Evolutionary conservation across 2,888 invertebrate genomes (phyloP).

Genomic region (Trachelus iudaicus): DNA sequence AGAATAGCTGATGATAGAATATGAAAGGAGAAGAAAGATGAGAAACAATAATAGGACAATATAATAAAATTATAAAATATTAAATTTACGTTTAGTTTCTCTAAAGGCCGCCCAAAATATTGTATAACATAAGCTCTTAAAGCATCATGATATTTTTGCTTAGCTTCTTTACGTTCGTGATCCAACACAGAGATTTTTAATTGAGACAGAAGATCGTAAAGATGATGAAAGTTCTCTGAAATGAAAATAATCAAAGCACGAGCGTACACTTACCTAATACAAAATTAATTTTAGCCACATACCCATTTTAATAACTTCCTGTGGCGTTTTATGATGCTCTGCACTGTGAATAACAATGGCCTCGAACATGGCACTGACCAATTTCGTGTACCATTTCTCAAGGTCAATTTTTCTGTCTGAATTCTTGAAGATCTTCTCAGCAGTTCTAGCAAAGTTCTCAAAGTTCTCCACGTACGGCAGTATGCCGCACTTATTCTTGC

Average conservation of each 20-base stretch:
- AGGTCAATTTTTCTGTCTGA: constrained; percentile 89
- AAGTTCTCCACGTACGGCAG: constrained; percentile 90
- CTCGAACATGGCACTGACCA: constrained; percentile 86
- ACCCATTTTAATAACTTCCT: constrained; percentile 92
- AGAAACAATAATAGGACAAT: neutral
- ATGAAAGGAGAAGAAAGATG: constrained; percentile 3
- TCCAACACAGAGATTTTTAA: constrained; percentile 92
- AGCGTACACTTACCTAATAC: neutral
- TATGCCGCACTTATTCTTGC: constrained; percentile 87
- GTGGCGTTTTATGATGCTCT: constrained; percentile 92
- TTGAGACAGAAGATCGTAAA: constrained; percentile 87
- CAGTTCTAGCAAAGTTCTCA: constrained; percentile 85
- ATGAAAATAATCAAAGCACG: constrained; percentile 37
- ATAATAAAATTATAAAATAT: constrained; percentile 6
- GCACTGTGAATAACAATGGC: constrained; percentile 81
- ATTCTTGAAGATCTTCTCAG: constrained; percentile 88
- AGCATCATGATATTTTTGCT: constrained; percentile 89
- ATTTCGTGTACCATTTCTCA: constrained; percentile 89
- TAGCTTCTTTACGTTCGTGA: constrained; percentile 87
- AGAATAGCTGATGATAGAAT: constrained; percentile 81
- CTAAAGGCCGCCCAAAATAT: constrained; percentile 93
- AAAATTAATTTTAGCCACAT: constrained; percentile 28
- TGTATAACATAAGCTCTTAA: constrained; percentile 91
- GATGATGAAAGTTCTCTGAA: constrained; percentile 93
- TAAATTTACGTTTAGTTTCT: constrained; percentile 84